Evolutionary conservation across 1,140 invertebrate species (phyloP), one percentile per base, ranked within the genome.

Genomic region (Aphidius gifuensis): DNA sequence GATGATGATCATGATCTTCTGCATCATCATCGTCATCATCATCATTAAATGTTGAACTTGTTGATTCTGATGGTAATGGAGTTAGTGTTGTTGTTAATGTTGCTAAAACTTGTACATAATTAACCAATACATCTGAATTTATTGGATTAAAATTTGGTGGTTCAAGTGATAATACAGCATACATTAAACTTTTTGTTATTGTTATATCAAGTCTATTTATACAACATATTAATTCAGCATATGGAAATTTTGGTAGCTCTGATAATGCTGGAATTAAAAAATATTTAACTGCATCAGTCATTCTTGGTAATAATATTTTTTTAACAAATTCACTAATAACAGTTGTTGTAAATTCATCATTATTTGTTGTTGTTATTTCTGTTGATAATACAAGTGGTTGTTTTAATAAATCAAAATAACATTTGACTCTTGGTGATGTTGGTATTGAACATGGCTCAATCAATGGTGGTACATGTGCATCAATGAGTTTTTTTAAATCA

Each of bases 321-420:
- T 21, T 64, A 57, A 75, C 78, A 38, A 81, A 69, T 61, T 74
- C 63, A 5, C 66, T 64, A 16, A 82, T 57, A 43, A 80, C 68
- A 4, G 74, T 62, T 50, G 65, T 60, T 11, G 70, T 78, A 65
- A 83, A 84, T 47, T 80, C 74, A 66, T 77, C 71, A 40, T 66
- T 61, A 46, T 67, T 66, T 48, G 70, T 60, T 46, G 61, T 56
- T 48, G 70, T 60, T 46, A 61, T 56, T 43, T 62, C 57, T 58
- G 51, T 72, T 64, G 6, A 80, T 80, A 64, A 86, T 79, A 65
- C 79, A 75, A 96, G 74, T 0, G 93, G 92, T 66, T 88, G 84
- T 64, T 88, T 83, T 49, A 95, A 85, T 62, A 96, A 84, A 63
- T 90, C 86, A 58, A 93, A 81, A 8, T 95, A 78, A 65, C 88